phyloP scores from a whole-genome alignment of 1,140 invertebrate genomes.

The Neodiprion virginianus region DNA sequence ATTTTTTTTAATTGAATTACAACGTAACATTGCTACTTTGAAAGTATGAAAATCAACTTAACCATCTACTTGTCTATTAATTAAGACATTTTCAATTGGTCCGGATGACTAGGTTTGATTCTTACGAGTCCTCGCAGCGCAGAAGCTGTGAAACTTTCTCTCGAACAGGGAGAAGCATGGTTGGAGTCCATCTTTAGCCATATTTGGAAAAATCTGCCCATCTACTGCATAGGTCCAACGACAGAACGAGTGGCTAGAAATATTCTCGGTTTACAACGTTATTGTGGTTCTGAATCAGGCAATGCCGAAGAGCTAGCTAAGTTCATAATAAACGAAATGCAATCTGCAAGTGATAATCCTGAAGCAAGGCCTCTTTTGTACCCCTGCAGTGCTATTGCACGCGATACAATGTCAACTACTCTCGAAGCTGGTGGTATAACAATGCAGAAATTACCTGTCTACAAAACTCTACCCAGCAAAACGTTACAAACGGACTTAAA shows the following conservation, averaged over 20 bases:
- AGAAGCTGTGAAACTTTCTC: constrained; percentile 42
- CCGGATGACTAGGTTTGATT: constrained; percentile 44
- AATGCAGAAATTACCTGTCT: constrained; percentile 48
- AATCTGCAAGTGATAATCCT: constrained; percentile 12
- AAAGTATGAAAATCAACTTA: no score
- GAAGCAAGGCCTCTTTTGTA: constrained; percentile 45
- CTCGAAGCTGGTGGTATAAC: constrained; percentile 38
- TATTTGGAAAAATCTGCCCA: constrained; percentile 42
- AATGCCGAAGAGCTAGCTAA: constrained; percentile 52
- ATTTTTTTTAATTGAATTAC: constrained; percentile 10
- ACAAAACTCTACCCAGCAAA: constrained; percentile 46
- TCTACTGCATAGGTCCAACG: constrained; percentile 52
- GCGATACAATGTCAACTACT: constrained; percentile 48
- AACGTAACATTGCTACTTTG: constrained; percentile 8
- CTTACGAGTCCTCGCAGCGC: constrained; percentile 54
- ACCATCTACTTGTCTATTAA: neutral
- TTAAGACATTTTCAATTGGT: constrained; percentile 15
- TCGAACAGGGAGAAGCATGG: constrained; percentile 18
- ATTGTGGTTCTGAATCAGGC: constrained; percentile 46
- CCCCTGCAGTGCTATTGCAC: constrained; percentile 54
- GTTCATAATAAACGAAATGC: constrained; percentile 36
- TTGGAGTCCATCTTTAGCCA: constrained; percentile 28
- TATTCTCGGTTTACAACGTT: constrained; percentile 40
- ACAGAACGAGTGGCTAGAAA: constrained; percentile 45
- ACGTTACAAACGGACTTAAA: constrained; percentile 41